Evolutionary conservation across 2,113 vertebrate genomes (phyloP), one percentile per base, ranked within the genome.

Genomic region (Falco punctatus): DNA sequence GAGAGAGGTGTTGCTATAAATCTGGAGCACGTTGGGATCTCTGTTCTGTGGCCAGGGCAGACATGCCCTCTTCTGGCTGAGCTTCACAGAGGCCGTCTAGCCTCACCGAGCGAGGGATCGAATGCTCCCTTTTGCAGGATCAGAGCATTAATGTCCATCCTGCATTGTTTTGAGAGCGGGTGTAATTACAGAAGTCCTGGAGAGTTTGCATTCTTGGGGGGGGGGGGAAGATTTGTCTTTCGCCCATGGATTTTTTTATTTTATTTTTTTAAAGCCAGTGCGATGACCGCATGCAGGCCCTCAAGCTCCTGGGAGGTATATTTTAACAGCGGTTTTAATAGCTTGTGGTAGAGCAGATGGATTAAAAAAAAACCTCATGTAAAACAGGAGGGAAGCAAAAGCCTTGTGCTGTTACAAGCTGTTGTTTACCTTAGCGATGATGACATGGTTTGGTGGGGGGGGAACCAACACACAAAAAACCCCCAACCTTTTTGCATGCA

Each of bases 61-160:
- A 23, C 12, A 4, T 88, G 88, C 83, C 66, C 66, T 88, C 83
- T 83, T 27, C 88, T 88, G 78, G 52, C 57, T 67, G n/a, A 74
- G 66, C 64, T 42, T 48, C 6, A 42, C 22, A 0, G 86, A 32
- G 52, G 33, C 72, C 35, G 3, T 2, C 0, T 0, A 44, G 54
- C 4, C 44, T 57, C 6, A 2, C 0, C 17, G 23, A 67, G 59
- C 19, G 23, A 7, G 38, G 59, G 26, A 5, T 20, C 2, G 27
- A 27, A 2, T 0, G 16, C 51, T 35, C 38, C 27, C 49, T 20
- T 15, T 7, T 3, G 51, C 11, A 26, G 72, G 54, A 55, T 9
- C 49, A 3, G 77, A 46, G n/a, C 38, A 2, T 8, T 5, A 33
- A 6, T 1, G 33, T 11, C 33, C 52, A 10, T 10, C 77, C 83